Base-by-base conservation (phyloP, 2,797 vertebrate species). In the Sorex maritimensis region DNA sequence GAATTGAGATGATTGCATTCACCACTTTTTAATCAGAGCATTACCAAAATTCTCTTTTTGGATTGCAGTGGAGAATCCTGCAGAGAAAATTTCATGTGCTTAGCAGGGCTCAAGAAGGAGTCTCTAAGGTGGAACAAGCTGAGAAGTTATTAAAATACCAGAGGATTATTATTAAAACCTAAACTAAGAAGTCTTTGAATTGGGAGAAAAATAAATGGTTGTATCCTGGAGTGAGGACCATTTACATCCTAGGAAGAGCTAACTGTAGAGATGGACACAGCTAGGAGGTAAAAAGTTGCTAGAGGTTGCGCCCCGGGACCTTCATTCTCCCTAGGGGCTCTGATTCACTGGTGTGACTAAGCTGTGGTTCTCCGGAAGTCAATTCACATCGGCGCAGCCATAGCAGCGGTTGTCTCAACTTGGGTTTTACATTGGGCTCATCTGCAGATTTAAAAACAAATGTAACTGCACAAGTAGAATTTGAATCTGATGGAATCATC, bases 111-210 rank as follows among this genome's bases (percentile, higher is more conserved):
- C 28, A 87, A 86, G 49, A 93, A 92, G 15, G 1, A 61, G 21
- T 14, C 28, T 85, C 12, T 71, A 72, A 61, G 86, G 8, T 84
- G 38, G 52, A 79, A 74, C 26, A 93, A 52, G 7, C 30, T 68
- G 41, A 74, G 23, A 77, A 82, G 23, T 87, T 89, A 77, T 81
- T 86, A 90, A 21, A 61, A 61, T 89, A n/a, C 19, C 58, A 52
- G 92, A 26, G 17, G 9, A 15, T 87, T 79, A 63, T 92, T 88
- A 90, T 74, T 93, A 95, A 73, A 85, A 85, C 14, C 26, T 86
- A 86, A 84, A 34, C 21, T 71, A 84, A 88, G 55, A 63, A 55
- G 19, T 1, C 9, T 87, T 17, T 86, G 61, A 91, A 19, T 91
- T 34, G 34, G 87, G 9, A 46, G 1, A 78, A 74, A 68, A 61